A percentile compares a stretch with the other conserved stretches of the same genome.
phyloP scores from a whole-genome alignment of 2,888 invertebrate genomes.

The Apodemia mormo region DNA sequence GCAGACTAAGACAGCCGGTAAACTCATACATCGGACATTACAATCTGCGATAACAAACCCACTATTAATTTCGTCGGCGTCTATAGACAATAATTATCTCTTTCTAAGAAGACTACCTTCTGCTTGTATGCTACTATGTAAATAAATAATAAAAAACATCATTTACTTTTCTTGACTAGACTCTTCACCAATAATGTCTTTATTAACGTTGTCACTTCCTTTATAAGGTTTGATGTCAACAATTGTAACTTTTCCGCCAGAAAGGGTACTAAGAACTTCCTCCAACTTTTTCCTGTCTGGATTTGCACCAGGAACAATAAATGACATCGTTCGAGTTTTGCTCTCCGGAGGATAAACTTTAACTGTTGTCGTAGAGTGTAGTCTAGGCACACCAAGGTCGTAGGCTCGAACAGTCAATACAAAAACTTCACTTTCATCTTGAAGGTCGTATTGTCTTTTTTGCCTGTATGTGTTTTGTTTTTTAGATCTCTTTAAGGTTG shows the following conservation, averaged over 20 bases:
- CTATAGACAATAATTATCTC: no score
- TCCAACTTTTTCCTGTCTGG: constrained; percentile 88
- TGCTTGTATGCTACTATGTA: no score
- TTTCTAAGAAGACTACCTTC: no score
- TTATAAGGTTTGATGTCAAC: constrained; percentile 87
- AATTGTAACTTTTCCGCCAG: constrained; percentile 90
- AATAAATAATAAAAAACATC: constrained; percentile 5
- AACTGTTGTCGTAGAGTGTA: constrained; percentile 87
- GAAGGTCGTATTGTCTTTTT: constrained; percentile 72
- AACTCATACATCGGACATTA: no score
- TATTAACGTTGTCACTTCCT: constrained; percentile 79
- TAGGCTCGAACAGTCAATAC: constrained; percentile 89
- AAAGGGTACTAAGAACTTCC: constrained; percentile 88
- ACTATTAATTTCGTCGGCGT: no score
- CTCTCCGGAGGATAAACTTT: constrained; percentile 90
- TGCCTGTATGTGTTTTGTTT: constrained; percentile 66
- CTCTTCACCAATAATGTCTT: constrained; percentile 73
- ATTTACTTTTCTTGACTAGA: constrained; percentile 82
- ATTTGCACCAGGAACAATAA: constrained; percentile 90
- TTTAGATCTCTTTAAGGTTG: constrained; percentile 71
- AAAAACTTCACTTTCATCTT: constrained; percentile 79
- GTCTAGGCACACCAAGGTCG: constrained; percentile 91
- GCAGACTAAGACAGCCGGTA: no score
- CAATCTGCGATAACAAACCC: no score
- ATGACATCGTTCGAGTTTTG: constrained; percentile 88